Evolutionary conservation across 2,888 invertebrate genomes (phyloP).

Genomic region (Drepana falcataria): DNA sequence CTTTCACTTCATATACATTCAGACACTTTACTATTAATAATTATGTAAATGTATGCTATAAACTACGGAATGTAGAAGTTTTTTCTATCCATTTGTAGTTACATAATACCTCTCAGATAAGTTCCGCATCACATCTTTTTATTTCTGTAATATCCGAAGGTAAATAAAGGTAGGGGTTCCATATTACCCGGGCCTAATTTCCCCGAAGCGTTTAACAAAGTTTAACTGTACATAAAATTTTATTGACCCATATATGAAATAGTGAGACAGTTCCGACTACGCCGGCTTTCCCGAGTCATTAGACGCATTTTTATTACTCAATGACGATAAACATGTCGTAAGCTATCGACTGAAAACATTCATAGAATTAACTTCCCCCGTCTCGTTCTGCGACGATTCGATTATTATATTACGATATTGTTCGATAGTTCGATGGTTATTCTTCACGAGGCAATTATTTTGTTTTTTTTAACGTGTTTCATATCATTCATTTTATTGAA

Average conservation of each 20-base stretch:
- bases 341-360: conserved; percentile 75
- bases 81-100: background rate
- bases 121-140: background rate
- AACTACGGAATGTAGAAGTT: no score
- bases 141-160: background rate
- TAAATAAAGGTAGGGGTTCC: conserved; percentile 1
- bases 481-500: background rate
- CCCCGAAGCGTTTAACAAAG: conserved; percentile 62
- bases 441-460: conserved; percentile 41
- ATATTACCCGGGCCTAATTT: conserved; percentile 25
- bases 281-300: conserved; percentile 70
- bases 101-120: background rate
- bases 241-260: conserved; percentile 77
- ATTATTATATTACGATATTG: conserved; percentile 60
- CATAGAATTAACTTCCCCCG: conserved; percentile 62
- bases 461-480: conserved; percentile 8
- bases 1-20: no score
- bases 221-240: conserved; percentile 77
- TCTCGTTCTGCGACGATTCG: conserved; percentile 37
- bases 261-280: conserved; percentile 67
- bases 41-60: no score
- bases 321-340: conserved; percentile 76
- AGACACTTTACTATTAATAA: no score
- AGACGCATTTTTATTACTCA: conserved; percentile 73
- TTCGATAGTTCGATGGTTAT: conserved; percentile 49